Base-by-base conservation (phyloP, 2,888 invertebrate species). In the Neuroscelio doddi region DNA sequence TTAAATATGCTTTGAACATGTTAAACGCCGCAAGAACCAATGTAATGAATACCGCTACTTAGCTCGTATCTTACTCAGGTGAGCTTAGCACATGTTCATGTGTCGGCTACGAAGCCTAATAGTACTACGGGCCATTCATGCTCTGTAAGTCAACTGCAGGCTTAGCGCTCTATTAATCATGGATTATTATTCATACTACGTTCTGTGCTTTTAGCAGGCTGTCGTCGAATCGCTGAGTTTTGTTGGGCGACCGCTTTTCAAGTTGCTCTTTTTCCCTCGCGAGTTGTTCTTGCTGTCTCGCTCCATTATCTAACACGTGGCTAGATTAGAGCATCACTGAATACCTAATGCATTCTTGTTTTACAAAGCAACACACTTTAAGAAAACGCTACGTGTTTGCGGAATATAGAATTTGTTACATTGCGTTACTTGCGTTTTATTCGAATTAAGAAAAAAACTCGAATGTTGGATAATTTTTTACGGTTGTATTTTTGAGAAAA, bases 91-190 rank as follows among this genome's bases (percentile, higher is more conserved):
- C 51, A 26, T 21, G 17, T 26, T 50, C 42, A 49, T 46, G 49
- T 51, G 53, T 45, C 49, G 42, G 70, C 68, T 67, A 59, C 61
- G 68, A 56, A 59, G 72, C 68, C 72, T 74, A 75, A 76, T 76
- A 76, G 75, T 78, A 76, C 77, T 78, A 78, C 75, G 74, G 59
- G 67, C 75, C 77, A 78, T 78, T 76, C 79, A 76, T 75, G 76
- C 69, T 42, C 64, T 62, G 68, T 72, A 75, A 76, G 70, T 74
- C 72, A 74, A 73, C 72, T 73, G 71, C 74, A 72, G 78, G 78
- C 78, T 79, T 76, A 77, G 79, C 78, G 77, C 76, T 79, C 79
- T 77, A 79, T 80, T 80, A 80, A 80, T 79, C 80, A 78, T 70
- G 72, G 78, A 80, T 78, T 79, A 80, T 80, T 80, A 79, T 80